These are phyloP conservation scores for Drosophila barbarae DNA, from an alignment of 2,888 invertebrate genomes.

Conservation along the genomic window DNA sequence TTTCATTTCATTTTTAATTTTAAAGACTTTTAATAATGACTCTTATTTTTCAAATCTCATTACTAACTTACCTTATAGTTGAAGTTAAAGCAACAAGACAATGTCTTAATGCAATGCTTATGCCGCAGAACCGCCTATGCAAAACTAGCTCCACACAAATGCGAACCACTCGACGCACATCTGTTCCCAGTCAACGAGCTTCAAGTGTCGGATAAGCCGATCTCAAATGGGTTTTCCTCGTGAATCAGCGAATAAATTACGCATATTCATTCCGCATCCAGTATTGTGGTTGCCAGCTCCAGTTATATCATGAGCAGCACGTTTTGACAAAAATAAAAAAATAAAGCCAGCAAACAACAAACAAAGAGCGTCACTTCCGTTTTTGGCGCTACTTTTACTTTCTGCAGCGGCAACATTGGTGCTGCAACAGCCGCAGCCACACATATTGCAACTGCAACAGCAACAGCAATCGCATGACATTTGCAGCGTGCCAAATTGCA, in stretches of 20 bases:
- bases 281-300: constrained; percentile 22
- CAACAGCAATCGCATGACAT: constrained; percentile 62
- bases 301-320: constrained; percentile 43
- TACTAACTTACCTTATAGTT: background rate
- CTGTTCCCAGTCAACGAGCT: constrained; percentile 3
- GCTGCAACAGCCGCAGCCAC: constrained; percentile 31
- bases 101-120: background rate
- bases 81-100: background rate
- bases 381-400: constrained; percentile 63
- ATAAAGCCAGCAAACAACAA: constrained; percentile 38
- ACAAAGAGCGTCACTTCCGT: constrained; percentile 55
- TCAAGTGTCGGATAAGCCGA: constrained; percentile 45
- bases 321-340: constrained; percentile 32
- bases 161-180: constrained; percentile 23
- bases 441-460: constrained; percentile 29
- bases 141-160: background rate
- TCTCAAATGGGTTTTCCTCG: constrained; percentile 55
- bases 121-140: background rate
- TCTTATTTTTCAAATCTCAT: background rate
- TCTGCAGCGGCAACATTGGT: constrained; percentile 44
- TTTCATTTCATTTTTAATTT: too few species aligned
- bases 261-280: constrained; percentile 30
- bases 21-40: background rate
- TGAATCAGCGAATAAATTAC: constrained; percentile 51
- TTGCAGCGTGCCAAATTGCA: constrained; percentile 58